Conservation (phyloP, 2,888 invertebrate genomes). For the Nomada fabriciana region DNA sequence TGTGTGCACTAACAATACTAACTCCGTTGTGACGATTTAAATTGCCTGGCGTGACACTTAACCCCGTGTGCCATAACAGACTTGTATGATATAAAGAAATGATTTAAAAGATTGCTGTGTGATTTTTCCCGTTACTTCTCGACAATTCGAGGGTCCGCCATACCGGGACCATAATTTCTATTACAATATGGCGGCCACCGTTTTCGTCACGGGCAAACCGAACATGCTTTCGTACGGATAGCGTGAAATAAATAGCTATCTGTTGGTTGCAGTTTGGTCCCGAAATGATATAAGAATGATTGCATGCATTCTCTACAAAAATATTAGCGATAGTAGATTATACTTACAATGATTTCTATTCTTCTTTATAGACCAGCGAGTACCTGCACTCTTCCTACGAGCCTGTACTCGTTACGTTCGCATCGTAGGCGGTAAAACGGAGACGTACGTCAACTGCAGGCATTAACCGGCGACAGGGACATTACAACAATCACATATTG, state of each 20-base stretch:
- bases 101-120: conserved; percentile 8
- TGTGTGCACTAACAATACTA: conserved; percentile 84
- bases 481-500: background rate
- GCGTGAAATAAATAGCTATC: background rate
- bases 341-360: conserved; percentile 25
- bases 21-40: conserved; percentile 70
- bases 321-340: background rate
- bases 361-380: conserved; percentile 76
- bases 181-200: background rate
- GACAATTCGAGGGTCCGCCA: background rate
- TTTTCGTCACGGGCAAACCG: background rate
- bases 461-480: conserved; percentile 47
- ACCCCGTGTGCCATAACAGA: conserved; percentile 70
- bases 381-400: conserved; percentile 83
- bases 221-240: background rate
- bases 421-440: conserved; percentile 79
- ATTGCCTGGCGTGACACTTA: conserved; percentile 66
- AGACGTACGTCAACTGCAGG: conserved; percentile 78
- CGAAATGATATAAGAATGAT: background rate
- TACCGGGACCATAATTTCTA: conserved; percentile 2
- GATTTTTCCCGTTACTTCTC: conserved; percentile 1
- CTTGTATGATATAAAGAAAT: background rate
- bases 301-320: conserved; percentile 7
- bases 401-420: conserved; percentile 84
- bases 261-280: conserved; percentile 1